Percentiles rank a stretch among this genome's conserved stretches.
phyloP scores from a whole-genome alignment of 2,113 vertebrate genomes.

The Epinephelus cyanopodus region DNA sequence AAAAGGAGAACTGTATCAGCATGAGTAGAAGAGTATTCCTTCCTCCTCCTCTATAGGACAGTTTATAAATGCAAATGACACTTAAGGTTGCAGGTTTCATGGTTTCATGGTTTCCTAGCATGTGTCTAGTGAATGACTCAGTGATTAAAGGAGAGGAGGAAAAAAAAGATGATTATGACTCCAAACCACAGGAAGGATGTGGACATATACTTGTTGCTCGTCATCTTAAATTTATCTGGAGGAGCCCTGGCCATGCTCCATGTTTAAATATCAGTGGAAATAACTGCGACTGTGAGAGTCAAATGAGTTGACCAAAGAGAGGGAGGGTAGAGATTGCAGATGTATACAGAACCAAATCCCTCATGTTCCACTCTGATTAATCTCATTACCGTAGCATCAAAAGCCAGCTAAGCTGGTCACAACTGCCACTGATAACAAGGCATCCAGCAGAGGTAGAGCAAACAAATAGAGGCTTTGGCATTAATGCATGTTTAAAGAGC shows the following conservation, averaged over 20 bases:
- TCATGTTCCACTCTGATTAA: slow-evolving; percentile 67
- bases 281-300: not conserved
- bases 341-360: slow-evolving; percentile 39
- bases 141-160: not conserved
- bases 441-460: slow-evolving; percentile 51
- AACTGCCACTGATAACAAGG: slow-evolving; percentile 61
- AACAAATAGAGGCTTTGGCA: slow-evolving; percentile 29
- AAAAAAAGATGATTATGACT: slow-evolving; percentile 16
- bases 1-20: slow-evolving; percentile 34
- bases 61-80: slow-evolving; percentile 35
- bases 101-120: slow-evolving; percentile 24
- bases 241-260: slow-evolving; percentile 11
- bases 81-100: slow-evolving; percentile 21
- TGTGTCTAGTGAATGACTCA: slow-evolving; percentile 43
- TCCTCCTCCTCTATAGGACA: not conserved
- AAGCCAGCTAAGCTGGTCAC: slow-evolving; percentile 60
- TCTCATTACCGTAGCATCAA: slow-evolving; percentile 74
- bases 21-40: not conserved
- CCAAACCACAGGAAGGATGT: slow-evolving; percentile 65
- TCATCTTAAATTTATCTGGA: slow-evolving; percentile 44
- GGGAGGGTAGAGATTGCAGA: slow-evolving; percentile 23
- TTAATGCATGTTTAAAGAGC: not conserved
- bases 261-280: slow-evolving; percentile 32
- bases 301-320: slow-evolving; percentile 1
- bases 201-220: slow-evolving; percentile 39